Percentiles rank a stretch among this genome's conserved stretches.
Conservation (phyloP, 2,113 vertebrate species). For the Rhea pennata region DNA sequence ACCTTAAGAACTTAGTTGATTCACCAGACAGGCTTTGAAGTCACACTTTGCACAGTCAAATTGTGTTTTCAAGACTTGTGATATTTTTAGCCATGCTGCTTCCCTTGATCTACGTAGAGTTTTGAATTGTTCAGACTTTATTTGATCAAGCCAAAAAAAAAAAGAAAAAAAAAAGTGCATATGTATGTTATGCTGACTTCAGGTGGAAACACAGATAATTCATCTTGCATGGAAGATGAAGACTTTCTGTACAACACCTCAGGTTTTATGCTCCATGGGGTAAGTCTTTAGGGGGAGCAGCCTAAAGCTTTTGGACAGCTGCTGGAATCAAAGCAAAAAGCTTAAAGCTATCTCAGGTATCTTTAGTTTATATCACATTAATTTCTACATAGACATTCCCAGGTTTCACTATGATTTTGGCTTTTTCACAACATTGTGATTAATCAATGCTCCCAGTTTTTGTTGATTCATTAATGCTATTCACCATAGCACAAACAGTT, state of each 20-base stretch:
- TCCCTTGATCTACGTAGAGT: background rate
- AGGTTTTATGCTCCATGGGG: background rate
- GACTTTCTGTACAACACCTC: background rate
- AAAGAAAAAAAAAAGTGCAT: background rate
- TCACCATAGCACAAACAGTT: background rate
- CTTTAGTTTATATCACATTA: background rate
- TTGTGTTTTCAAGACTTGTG: background rate
- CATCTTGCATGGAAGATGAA: background rate
- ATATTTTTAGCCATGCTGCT: conserved; percentile 11
- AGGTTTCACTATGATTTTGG: background rate
- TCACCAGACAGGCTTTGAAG: conserved; percentile 28
- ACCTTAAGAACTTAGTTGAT: background rate
- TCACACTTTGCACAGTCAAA: background rate
- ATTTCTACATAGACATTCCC: background rate
- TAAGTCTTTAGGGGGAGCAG: rapidly evolving
- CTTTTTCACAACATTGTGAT: background rate
- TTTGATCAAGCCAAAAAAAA: background rate
- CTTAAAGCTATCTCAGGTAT: background rate
- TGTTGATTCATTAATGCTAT: background rate
- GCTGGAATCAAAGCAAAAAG: background rate
- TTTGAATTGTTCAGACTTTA: background rate
- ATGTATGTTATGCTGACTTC: background rate
- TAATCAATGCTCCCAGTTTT: background rate
- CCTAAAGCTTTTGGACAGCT: background rate
- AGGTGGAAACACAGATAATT: background rate